Evolutionary conservation across 2,113 vertebrate species (phyloP).

Genomic region (Calonectris borealis): DNA sequence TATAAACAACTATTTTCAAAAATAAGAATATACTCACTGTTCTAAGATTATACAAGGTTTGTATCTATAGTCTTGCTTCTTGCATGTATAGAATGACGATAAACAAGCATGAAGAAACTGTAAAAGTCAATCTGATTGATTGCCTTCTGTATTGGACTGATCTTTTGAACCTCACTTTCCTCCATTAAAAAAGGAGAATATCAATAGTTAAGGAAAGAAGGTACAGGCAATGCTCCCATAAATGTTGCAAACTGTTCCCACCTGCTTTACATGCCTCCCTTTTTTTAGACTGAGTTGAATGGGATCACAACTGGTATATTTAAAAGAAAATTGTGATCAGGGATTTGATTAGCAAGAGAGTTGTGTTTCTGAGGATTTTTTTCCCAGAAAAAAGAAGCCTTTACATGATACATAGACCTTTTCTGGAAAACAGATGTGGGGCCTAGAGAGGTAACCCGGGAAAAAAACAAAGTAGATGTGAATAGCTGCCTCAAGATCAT

Average conservation of each 20-base stretch:
- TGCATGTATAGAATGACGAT: background rate
- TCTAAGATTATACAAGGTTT: background rate
- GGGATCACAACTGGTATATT: background rate
- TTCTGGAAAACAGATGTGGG: background rate
- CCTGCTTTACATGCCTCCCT: background rate
- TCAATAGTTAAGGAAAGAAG: background rate
- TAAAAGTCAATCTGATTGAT: background rate
- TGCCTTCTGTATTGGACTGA: background rate
- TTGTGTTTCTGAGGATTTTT: background rate
- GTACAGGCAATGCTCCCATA: background rate
- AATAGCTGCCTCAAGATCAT: background rate
- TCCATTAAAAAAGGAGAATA: background rate
- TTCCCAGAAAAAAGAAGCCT: background rate
- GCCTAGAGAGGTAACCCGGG: background rate
- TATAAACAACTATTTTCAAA: background rate
- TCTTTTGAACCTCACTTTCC: background rate
- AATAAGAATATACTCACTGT: background rate
- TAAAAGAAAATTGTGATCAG: background rate
- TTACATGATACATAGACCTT: background rate
- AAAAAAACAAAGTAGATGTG: background rate
- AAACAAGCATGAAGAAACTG: background rate
- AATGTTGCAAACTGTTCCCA: background rate
- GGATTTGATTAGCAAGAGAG: background rate
- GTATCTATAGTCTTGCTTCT: background rate
- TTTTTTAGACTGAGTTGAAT: background rate